Conservation (phyloP, 1,140 invertebrate species). For the Bombus pyrosoma region DNA sequence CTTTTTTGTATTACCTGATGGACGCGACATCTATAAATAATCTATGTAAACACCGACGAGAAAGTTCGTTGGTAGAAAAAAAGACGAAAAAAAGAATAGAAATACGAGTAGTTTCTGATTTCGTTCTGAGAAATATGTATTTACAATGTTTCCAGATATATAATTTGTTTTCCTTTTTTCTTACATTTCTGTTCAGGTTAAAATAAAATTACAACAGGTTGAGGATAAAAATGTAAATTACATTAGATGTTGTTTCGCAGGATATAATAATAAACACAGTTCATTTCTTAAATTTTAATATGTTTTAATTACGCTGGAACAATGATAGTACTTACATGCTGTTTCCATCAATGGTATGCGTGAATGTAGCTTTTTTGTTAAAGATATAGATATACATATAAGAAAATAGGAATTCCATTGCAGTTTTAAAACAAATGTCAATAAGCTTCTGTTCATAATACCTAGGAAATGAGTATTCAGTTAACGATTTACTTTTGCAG, state of each 20-base stretch:
- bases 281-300: neutral
- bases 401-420: neutral
- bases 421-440: neutral
- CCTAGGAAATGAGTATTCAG: conserved; percentile 16
- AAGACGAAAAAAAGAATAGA: neutral
- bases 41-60: neutral
- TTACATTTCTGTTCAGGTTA: neutral
- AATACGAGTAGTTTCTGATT: no score
- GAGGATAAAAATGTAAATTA: neutral
- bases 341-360: no score
- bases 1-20: neutral
- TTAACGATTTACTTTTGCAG: neutral
- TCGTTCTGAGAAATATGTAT: neutral
- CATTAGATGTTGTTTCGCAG: neutral
- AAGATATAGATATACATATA: neutral
- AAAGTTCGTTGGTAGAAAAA: neutral
- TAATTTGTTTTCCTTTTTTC: neutral
- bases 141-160: neutral
- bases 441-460: neutral
- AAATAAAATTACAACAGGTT: neutral
- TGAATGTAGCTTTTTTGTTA: neutral
- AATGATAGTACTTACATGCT: neutral
- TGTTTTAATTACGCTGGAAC: neutral
- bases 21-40: neutral
- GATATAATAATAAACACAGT: neutral